These are phyloP conservation scores for Sturnira hondurensis DNA, from an alignment of 2,113 vertebrate species.

Conservation along the genomic window DNA sequence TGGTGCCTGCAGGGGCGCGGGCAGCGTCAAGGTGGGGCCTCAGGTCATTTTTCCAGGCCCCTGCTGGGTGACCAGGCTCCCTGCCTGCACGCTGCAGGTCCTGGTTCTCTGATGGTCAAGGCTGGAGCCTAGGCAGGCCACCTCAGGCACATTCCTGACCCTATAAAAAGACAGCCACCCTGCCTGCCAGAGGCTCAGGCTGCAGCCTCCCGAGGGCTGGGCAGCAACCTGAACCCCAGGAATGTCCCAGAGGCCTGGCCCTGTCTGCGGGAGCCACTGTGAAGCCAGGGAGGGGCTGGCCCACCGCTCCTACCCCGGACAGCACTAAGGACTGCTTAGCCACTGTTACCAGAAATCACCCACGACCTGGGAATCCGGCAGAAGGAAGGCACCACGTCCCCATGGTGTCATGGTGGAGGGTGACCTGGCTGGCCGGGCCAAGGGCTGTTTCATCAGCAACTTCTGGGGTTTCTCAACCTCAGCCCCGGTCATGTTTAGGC, in stretches of 20 bases:
- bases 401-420: rapidly evolving
- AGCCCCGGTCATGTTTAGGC: rapidly evolving
- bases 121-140: not conserved
- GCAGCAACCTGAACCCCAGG: slow-evolving; percentile 34
- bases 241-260: not conserved
- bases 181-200: slow-evolving; percentile 1
- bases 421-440: not conserved
- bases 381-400: not conserved
- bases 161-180: slow-evolving; percentile 29
- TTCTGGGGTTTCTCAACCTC: not conserved
- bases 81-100: not conserved
- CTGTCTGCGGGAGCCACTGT: not conserved
- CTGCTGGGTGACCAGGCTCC: not conserved
- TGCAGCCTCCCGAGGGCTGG: not conserved
- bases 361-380: not conserved
- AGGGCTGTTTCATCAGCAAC: not conserved
- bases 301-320: rapidly evolving
- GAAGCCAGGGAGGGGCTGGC: rapidly evolving
- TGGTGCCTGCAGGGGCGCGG: not conserved
- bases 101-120: not conserved
- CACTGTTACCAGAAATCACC: rapidly evolving
- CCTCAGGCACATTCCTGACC: not conserved
- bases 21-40: not conserved
- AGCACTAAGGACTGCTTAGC: not conserved
- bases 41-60: too few species aligned